phyloP scores from a whole-genome alignment of 2,797 vertebrate genomes.

The Tympanoctomys barrerae region DNA sequence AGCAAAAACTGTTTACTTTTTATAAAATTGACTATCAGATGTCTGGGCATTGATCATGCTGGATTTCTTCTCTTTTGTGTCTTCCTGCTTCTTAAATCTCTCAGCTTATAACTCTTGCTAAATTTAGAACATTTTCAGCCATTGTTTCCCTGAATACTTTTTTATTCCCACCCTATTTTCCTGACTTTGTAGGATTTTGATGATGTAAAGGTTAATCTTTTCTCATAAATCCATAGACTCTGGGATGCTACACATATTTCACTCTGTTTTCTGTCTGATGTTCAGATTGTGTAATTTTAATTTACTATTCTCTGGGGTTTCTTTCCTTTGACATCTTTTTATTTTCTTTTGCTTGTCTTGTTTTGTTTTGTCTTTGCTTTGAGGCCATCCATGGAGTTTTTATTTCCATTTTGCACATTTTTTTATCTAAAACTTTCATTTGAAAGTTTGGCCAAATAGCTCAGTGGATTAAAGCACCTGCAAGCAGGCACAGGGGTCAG shows the following conservation, averaged over 20 bases:
- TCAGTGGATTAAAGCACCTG: too few relatives aligned
- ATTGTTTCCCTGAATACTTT: neutral
- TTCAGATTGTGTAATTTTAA: neutral
- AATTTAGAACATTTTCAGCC: neutral
- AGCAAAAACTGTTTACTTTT: neutral
- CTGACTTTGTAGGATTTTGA: neutral
- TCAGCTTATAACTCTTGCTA: neutral
- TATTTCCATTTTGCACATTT: neutral
- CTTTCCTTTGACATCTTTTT: neutral
- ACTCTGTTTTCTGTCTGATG: neutral
- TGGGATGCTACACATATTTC: neutral
- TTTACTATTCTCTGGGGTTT: neutral
- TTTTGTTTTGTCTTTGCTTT: neutral
- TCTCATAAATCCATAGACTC: neutral
- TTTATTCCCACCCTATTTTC: neutral
- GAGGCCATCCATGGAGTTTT: neutral
- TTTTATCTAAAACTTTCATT: neutral
- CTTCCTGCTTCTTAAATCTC: neutral
- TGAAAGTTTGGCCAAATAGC: neutral
- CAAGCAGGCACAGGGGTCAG: too few relatives aligned
- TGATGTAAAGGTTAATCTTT: neutral
- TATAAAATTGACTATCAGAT: neutral
- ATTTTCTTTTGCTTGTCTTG: too few relatives aligned
- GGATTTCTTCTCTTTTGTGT: neutral
- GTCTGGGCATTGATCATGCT: neutral